phyloP scores from a whole-genome alignment of 2,113 vertebrate genomes.

The Sterna hirundo region DNA sequence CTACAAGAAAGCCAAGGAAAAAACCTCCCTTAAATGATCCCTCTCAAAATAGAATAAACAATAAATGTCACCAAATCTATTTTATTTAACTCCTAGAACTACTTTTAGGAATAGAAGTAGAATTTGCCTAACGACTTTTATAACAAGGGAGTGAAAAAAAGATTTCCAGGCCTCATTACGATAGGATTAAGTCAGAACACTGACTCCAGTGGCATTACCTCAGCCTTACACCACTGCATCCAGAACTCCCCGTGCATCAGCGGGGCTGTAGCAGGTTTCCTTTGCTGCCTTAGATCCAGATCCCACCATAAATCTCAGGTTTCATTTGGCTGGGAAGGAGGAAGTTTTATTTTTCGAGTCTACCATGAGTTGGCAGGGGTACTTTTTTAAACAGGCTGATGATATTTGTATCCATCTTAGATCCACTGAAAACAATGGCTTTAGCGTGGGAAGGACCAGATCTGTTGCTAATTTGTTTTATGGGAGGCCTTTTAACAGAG shows the following conservation, averaged over 20 bases:
- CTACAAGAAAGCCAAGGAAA: neutral
- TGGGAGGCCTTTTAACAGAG: neutral
- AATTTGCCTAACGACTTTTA: neutral
- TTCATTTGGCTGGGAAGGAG: neutral
- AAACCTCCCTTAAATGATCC: neutral
- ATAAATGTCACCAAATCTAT: neutral
- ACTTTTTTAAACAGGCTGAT: neutral
- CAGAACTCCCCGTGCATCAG: neutral
- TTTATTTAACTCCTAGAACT: neutral
- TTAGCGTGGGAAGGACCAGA: neutral
- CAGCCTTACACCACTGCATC: neutral
- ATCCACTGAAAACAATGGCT: neutral
- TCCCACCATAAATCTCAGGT: conserved; percentile 24
- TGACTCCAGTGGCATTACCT: neutral
- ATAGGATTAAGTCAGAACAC: neutral
- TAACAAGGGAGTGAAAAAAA: neutral
- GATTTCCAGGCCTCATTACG: neutral
- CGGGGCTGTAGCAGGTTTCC: neutral
- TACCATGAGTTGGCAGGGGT: neutral
- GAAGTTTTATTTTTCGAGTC: neutral
- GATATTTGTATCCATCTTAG: neutral
- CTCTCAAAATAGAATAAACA: neutral
- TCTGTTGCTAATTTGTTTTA: neutral
- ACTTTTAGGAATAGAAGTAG: neutral
- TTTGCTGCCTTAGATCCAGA: conserved; percentile 1